Conservation (phyloP, 2,888 invertebrate species). For the Microchrysa polita region DNA sequence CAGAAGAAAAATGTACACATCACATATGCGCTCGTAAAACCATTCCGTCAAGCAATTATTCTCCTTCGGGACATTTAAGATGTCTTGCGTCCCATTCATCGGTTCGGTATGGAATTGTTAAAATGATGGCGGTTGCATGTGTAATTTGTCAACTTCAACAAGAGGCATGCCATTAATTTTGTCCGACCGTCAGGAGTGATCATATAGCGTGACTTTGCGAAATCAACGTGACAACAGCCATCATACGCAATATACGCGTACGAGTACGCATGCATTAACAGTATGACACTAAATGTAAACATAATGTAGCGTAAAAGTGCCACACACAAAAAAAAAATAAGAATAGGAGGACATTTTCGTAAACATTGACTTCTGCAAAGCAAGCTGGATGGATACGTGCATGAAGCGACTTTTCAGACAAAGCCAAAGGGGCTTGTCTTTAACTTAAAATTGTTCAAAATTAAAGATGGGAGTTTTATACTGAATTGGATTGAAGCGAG, state of each 20-base stretch:
- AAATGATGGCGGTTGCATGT: slow-evolving; percentile 24
- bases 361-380: neutral
- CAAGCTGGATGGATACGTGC: no score
- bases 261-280: neutral
- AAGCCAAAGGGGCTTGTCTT: neutral
- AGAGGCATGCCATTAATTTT: slow-evolving; percentile 35
- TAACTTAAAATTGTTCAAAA: neutral
- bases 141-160: slow-evolving; percentile 37
- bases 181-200: slow-evolving; percentile 30
- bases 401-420: neutral
- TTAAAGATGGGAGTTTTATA: neutral
- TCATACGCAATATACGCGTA: neutral
- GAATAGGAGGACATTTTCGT: neutral
- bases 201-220: slow-evolving; percentile 14
- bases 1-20: no score
- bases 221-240: slow-evolving; percentile 4
- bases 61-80: slow-evolving; percentile 10
- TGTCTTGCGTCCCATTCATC: neutral
- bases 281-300: neutral
- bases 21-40: no score
- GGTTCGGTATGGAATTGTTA: neutral
- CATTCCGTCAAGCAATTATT: neutral
- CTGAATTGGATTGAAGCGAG: no score
- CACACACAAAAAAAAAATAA: neutral
- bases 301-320: neutral